These are phyloP conservation scores for Nephrotoma guestfalica DNA, from an alignment of 2,888 invertebrate species.

Conservation along the genomic window DNA sequence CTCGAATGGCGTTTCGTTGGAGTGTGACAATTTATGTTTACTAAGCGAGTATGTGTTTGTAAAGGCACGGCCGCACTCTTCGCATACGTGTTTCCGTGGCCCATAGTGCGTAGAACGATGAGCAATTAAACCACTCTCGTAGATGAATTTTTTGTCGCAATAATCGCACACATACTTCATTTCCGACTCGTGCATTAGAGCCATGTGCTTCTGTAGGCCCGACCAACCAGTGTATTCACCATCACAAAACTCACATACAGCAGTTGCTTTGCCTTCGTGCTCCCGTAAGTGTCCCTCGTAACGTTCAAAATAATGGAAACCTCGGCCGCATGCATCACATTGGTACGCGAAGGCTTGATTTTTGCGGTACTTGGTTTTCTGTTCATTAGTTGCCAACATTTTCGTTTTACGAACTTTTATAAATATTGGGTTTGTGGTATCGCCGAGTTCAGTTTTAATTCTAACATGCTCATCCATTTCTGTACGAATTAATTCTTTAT, in stretches of 20 bases:
- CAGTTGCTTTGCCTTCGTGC: conserved; percentile 1
- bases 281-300: conserved; percentile 2
- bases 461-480: neutral
- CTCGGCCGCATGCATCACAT: neutral
- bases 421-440: neutral
- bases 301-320: neutral
- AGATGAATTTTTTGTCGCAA: neutral
- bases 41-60: neutral
- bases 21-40: neutral
- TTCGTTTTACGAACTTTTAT: neutral
- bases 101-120: neutral
- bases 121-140: neutral
- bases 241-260: conserved; percentile 1
- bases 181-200: neutral
- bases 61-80: neutral
- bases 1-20: neutral
- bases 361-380: neutral
- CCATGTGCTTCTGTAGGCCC: neutral
- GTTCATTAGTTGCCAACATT: neutral
- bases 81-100: neutral
- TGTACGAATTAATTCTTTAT: neutral
- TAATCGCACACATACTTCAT: neutral
- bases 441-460: neutral
- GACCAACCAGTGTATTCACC: conserved; percentile 4
- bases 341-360: neutral